Evolutionary conservation across 2,113 vertebrate genomes (phyloP), one percentile per base, ranked within the genome.

Genomic region (Chinchilla lanigera): DNA sequence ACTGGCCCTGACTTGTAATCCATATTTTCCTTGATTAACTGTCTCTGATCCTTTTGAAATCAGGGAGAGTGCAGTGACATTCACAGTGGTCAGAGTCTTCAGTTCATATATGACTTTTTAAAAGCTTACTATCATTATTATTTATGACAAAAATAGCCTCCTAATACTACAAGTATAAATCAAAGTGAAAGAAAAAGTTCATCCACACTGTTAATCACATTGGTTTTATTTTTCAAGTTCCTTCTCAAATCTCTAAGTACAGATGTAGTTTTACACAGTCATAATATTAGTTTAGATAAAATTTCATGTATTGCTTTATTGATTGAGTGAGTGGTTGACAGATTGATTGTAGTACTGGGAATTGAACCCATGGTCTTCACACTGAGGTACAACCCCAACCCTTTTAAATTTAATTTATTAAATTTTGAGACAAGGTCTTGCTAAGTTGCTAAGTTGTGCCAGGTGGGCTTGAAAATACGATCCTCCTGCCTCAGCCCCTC

Each of bases 1-100:
- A 33, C 26, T 28, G 71, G 44, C 60, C 47, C n/a, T 86, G 88
- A 94, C 85, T 93, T 97, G 35, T 52, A 86, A 93, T 88, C 82
- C 86, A 17, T 44, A 41, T 88, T 96, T 91, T 95, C 61, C 94
- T 97, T 95, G 88, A 94, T 95, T 93, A 96, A 90, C 52, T 78
- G 8, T 83, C 63, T 63, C 65, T 63, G 35, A 47, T 94, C 26
- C 41, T 71, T 95, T 97, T 93, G 95, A 85, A 94, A 86, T 20
- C 44, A 35, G 85, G 60, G 63, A 77, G 60, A 83, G 61, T 96
- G 50, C 56, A 88, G 52, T 93, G 83, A 93, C 61, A 87, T 91
- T 86, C 93, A 85, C 33, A 38, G 90, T 35, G 84, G 60, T 86
- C 78, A 85, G 73, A 81, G 65, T 44, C 38, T 56, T 77, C 85